phyloP scores from a whole-genome alignment of 2,888 invertebrate genomes.

The Dinocampus coccinellae region DNA sequence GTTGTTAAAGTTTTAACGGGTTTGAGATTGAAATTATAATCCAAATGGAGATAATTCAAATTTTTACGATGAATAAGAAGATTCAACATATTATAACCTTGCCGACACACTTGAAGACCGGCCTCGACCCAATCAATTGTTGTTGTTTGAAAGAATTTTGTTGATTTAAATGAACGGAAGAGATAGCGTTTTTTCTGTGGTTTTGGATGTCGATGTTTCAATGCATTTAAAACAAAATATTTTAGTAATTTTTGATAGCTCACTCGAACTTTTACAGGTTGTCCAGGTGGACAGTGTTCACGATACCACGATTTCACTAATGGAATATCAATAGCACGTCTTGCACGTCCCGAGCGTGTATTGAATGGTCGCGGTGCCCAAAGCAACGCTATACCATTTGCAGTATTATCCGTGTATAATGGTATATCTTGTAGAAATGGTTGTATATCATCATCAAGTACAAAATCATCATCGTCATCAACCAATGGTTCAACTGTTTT shows the following conservation, averaged over 20 bases:
- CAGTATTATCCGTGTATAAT: slow-evolving; percentile 97
- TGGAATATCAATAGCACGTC: slow-evolving; percentile 97
- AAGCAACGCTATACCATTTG: slow-evolving; percentile 95
- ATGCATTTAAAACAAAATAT: slow-evolving; percentile 96
- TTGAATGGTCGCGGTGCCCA: slow-evolving; percentile 99
- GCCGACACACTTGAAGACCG: slow-evolving; percentile 96
- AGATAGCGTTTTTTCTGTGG: slow-evolving; percentile 98
- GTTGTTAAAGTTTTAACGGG: slow-evolving; percentile 99
- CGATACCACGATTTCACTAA: slow-evolving; percentile 98
- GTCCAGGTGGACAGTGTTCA: slow-evolving; percentile 93
- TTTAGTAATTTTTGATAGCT: slow-evolving; percentile 99
- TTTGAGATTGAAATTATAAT: slow-evolving; percentile 99
- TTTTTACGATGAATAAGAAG: slow-evolving; percentile 99
- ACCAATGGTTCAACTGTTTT: slow-evolving; percentile 89
- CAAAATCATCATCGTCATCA: slow-evolving; percentile 95
- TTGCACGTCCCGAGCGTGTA: slow-evolving; percentile 90
- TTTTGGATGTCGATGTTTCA: slow-evolving; percentile 98
- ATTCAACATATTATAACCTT: slow-evolving; percentile 99
- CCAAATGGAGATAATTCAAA: slow-evolving; percentile 98
- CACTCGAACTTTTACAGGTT: slow-evolving; percentile 98
- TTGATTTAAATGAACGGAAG: slow-evolving; percentile 99
- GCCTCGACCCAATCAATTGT: slow-evolving; percentile 99
- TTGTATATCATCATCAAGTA: slow-evolving; percentile 89
- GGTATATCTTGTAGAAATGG: slow-evolving; percentile 96
- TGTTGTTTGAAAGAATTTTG: slow-evolving; percentile 99